A percentile compares a stretch with the other conserved stretches of the same genome.
Evolutionary conservation across 2,888 invertebrate species (phyloP).

Genomic region (Thereva unica): DNA sequence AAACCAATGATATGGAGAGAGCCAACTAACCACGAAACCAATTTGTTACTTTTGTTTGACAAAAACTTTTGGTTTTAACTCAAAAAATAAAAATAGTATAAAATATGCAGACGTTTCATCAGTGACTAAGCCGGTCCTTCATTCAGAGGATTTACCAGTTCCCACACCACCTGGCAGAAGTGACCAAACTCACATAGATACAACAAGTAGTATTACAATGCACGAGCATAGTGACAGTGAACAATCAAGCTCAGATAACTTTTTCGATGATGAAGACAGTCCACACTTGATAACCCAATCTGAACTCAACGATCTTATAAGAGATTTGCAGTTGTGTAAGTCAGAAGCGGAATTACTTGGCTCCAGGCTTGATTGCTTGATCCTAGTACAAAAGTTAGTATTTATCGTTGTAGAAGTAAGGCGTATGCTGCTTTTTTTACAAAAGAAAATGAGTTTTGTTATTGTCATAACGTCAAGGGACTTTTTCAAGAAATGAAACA

Average conservation of each 20-base stretch:
- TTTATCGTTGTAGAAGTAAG: too few relatives aligned
- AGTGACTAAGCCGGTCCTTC: not conserved
- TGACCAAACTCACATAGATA: too few relatives aligned
- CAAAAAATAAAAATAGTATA: not conserved
- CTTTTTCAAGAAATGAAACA: not conserved
- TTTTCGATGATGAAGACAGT: not conserved
- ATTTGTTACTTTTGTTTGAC: slow-evolving; percentile 2
- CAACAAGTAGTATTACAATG: too few relatives aligned
- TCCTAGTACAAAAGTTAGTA: not conserved
- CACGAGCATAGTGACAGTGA: not conserved
- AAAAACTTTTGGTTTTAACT: not conserved
- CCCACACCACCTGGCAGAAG: not conserved
- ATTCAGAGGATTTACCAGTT: not conserved
- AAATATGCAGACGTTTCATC: not conserved
- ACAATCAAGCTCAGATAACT: not conserved
- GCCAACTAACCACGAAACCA: not conserved
- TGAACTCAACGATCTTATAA: not conserved
- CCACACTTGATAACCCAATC: not conserved
- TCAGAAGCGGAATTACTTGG: not conserved
- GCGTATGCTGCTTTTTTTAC: too few relatives aligned
- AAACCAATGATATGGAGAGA: too few relatives aligned
- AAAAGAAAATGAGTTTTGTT: not conserved
- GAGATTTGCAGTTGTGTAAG: not conserved
- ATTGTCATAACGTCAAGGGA: not conserved
- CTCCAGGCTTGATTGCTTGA: not conserved